Conservation (phyloP, 2,888 invertebrate genomes). For the Tridacna gigas region DNA sequence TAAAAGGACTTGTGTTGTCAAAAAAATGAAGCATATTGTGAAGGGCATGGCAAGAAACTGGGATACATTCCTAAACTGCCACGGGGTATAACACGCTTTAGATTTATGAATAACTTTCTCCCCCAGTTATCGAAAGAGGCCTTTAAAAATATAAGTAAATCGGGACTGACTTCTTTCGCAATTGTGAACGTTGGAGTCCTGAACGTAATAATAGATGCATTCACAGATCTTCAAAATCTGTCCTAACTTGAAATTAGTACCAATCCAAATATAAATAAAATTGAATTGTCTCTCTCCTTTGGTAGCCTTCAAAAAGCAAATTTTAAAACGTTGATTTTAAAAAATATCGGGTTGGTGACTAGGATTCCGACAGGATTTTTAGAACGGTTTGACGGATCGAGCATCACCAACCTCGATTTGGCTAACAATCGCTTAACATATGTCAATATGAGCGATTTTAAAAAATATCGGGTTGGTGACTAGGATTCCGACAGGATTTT, state of each 20-base stretch:
- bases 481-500: neutral
- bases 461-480: neutral
- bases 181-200: neutral
- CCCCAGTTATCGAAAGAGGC: neutral
- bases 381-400: neutral
- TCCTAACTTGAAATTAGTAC: neutral
- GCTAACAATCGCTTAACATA: neutral
- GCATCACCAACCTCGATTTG: neutral
- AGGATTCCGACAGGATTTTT: neutral
- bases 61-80: conserved; percentile 6
- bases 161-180: neutral
- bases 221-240: neutral
- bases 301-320: neutral
- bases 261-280: conserved; percentile 9
- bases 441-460: neutral
- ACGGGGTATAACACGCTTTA: neutral
- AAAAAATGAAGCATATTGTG: neutral
- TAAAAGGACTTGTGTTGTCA: neutral
- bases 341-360: neutral
- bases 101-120: neutral
- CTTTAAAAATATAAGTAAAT: neutral
- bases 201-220: conserved; percentile 4
- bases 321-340: neutral
- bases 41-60: neutral
- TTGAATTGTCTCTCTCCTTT: conserved; percentile 6